A percentile compares a stretch with the other conserved stretches of the same genome.
These are phyloP conservation scores for Salmo trutta DNA, from an alignment of 2,797 vertebrate species.

Conservation along the genomic window DNA sequence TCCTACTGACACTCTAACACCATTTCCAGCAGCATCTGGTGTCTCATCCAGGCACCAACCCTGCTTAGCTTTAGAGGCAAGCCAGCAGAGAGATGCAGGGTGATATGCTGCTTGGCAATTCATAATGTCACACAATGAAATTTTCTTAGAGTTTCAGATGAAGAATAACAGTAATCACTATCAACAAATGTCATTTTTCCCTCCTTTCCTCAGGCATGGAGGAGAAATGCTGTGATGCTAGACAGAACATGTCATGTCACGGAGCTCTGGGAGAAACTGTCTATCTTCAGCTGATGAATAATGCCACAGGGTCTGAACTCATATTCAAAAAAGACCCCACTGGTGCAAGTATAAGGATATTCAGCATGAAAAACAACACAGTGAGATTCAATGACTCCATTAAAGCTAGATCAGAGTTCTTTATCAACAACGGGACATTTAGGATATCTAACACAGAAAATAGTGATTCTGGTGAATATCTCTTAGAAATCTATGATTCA, in stretches of 20 bases:
- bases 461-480: conserved; percentile 35
- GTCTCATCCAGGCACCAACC: too few relatives aligned
- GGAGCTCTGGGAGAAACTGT: conserved; percentile 22
- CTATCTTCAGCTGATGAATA: conserved; percentile 9
- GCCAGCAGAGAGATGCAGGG: too few relatives aligned
- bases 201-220: conserved; percentile 5
- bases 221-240: neutral
- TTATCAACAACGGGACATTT: conserved; percentile 32
- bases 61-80: too few relatives aligned
- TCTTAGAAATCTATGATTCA: fast-evolving
- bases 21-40: too few relatives aligned
- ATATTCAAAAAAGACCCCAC: fast-evolving
- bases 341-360: fast-evolving
- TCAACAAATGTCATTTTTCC: neutral
- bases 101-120: too few relatives aligned
- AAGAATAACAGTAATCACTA: neutral
- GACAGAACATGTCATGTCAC: neutral
- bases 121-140: too few relatives aligned
- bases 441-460: conserved; percentile 34
- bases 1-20: too few relatives aligned
- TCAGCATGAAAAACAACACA: fast-evolving
- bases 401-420: conserved; percentile 20
- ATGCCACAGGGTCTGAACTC: fast-evolving
- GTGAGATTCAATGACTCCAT: fast-evolving
- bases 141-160: neutral